Conservation (phyloP, 2,797 vertebrate species). For the Cossypha polioptera region DNA sequence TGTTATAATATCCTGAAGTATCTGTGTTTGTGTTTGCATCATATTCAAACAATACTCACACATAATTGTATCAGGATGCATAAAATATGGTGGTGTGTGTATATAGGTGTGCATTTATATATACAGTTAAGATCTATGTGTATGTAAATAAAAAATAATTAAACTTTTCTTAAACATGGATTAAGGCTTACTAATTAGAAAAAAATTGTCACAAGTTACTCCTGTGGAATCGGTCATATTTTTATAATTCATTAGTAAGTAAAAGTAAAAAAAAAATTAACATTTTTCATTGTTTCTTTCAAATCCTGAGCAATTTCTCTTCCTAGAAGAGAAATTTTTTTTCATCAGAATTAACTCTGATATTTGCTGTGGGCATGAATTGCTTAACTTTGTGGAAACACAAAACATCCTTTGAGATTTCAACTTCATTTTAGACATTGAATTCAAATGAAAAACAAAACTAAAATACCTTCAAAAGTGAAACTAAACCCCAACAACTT, state of each 20-base stretch:
- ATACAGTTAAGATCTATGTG: neutral
- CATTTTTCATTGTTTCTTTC: neutral
- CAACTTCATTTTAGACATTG: neutral
- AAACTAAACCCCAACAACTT: neutral
- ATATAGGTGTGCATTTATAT: neutral
- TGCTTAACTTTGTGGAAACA: neutral
- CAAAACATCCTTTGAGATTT: neutral
- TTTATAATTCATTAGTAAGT: neutral
- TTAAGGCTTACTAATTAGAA: neutral
- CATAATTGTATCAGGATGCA: neutral
- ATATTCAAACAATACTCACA: neutral
- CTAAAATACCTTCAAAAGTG: neutral
- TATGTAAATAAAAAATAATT: neutral
- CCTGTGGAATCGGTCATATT: neutral
- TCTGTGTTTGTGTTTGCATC: neutral
- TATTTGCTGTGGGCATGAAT: neutral
- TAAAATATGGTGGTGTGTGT: neutral
- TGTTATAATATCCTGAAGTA: neutral
- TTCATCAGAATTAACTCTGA: neutral
- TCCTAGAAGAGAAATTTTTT: neutral
- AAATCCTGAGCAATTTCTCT: neutral
- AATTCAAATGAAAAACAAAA: neutral
- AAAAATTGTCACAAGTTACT: neutral
- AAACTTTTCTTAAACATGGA: neutral
- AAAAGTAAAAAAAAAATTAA: rapidly evolving